phyloP scores from a whole-genome alignment of 2,113 vertebrate species.

The Sprattus sprattus region DNA sequence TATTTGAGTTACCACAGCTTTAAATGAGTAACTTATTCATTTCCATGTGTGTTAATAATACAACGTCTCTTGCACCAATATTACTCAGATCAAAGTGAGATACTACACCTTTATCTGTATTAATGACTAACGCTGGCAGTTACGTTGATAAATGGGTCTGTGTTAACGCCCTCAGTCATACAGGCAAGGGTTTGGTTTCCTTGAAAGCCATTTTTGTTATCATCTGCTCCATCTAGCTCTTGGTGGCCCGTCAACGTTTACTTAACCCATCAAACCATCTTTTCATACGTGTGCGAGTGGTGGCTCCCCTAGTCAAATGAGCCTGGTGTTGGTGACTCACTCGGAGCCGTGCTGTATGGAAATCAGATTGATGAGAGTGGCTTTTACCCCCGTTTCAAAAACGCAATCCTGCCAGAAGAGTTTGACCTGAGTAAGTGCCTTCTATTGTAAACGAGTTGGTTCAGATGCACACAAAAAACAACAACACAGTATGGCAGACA shows the following conservation, averaged over 20 bases:
- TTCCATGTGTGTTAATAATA: not conserved
- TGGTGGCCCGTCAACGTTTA: constrained; percentile 16
- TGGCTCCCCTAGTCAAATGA: constrained; percentile 44
- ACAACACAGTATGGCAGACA: not conserved
- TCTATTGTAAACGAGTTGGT: not conserved
- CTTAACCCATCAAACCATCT: constrained; percentile 37
- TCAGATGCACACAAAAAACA: not conserved
- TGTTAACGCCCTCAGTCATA: constrained; percentile 18
- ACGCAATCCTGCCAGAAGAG: not conserved
- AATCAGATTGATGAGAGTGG: constrained; percentile 6
- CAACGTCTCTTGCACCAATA: not conserved
- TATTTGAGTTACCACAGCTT: not conserved
- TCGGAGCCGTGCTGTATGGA: constrained; percentile 28
- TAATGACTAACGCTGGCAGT: not conserved
- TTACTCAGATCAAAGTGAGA: not conserved
- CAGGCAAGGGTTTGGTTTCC: constrained; percentile 33
- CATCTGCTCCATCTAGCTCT: constrained; percentile 28
- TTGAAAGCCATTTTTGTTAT: constrained; percentile 47
- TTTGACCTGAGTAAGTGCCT: not conserved
- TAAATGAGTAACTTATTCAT: not conserved
- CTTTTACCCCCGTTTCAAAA: not conserved
- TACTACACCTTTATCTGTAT: not conserved
- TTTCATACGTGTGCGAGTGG: constrained; percentile 35
- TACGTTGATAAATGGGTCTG: not conserved
- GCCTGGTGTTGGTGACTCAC: not conserved